These are phyloP conservation scores for Carposina sasakii DNA, from an alignment of 1,140 invertebrate species.

Conservation along the genomic window DNA sequence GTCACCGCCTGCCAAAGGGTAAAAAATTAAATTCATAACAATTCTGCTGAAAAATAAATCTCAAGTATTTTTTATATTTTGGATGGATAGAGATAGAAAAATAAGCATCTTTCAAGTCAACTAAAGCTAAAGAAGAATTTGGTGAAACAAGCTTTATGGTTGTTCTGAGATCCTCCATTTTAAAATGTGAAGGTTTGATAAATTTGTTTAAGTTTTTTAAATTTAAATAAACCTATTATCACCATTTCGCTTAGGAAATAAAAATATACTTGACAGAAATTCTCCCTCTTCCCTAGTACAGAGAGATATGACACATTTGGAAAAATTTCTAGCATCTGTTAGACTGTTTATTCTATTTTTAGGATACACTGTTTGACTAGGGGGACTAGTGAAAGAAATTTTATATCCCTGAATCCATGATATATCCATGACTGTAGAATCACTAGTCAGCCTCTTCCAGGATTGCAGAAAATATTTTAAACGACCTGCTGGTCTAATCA, in stretches of 20 bases:
- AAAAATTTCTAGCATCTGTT: no score
- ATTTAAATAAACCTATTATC: neutral
- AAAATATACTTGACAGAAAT: neutral
- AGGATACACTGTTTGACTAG: no score
- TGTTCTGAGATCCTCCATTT: slow-evolving; percentile 6
- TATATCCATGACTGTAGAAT: neutral
- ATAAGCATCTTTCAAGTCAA: slow-evolving; percentile 2
- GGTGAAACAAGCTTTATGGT: slow-evolving; percentile 1
- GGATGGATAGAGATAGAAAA: no score
- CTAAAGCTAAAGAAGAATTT: neutral
- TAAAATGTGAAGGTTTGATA: neutral
- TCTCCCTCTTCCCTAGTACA: no score
- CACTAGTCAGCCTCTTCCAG: neutral
- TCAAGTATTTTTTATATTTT: no score
- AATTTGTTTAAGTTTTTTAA: neutral
- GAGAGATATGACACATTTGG: no score
- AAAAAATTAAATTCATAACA: no score
- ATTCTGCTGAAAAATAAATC: no score
- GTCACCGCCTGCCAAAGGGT: no score
- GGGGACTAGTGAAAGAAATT: no score
- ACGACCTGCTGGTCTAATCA: neutral
- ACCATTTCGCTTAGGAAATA: no score
- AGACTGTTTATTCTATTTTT: no score
- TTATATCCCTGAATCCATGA: neutral
- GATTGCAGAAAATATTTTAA: neutral